phyloP scores from a whole-genome alignment of 2,888 invertebrate genomes.

The Sphecodes monilicornis region DNA sequence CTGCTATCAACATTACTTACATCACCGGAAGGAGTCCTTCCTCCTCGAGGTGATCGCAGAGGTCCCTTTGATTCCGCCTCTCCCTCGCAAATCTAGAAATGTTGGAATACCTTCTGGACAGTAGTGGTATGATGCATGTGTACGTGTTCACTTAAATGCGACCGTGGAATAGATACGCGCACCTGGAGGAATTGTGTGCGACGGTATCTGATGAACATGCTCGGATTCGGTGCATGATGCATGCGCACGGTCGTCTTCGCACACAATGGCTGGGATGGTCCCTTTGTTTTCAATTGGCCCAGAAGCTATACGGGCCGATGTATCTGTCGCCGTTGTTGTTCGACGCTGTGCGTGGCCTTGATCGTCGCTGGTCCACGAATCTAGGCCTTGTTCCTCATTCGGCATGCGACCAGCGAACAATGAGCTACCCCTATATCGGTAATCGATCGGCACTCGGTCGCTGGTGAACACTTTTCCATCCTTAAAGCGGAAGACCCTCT shows the following conservation, averaged over 20 bases:
- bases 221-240: constrained; percentile 38
- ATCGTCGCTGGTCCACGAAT: constrained; percentile 30
- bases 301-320: constrained; percentile 33
- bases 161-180: constrained; percentile 5
- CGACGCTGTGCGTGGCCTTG: constrained; percentile 61
- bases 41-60: neutral
- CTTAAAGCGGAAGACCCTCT: neutral
- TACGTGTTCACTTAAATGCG: neutral
- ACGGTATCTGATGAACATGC: constrained; percentile 41
- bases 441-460: constrained; percentile 17
- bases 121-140: neutral
- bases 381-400: constrained; percentile 42
- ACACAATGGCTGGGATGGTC: constrained; percentile 49
- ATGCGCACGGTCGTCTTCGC: constrained; percentile 36
- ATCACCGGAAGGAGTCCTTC: neutral
- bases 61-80: neutral
- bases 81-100: neutral
- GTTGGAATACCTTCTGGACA: neutral
- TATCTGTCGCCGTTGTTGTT: constrained; percentile 26
- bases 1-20: no score
- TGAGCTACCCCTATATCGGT: constrained; percentile 17
- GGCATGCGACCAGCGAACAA: constrained; percentile 29
- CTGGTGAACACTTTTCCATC: constrained; percentile 20
- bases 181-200: constrained; percentile 16
- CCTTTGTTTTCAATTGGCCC: constrained; percentile 54